Percentiles rank a stretch among this genome's conserved stretches.
Conservation (phyloP, 1,140 invertebrate genomes). For the Mamestra configurata region DNA sequence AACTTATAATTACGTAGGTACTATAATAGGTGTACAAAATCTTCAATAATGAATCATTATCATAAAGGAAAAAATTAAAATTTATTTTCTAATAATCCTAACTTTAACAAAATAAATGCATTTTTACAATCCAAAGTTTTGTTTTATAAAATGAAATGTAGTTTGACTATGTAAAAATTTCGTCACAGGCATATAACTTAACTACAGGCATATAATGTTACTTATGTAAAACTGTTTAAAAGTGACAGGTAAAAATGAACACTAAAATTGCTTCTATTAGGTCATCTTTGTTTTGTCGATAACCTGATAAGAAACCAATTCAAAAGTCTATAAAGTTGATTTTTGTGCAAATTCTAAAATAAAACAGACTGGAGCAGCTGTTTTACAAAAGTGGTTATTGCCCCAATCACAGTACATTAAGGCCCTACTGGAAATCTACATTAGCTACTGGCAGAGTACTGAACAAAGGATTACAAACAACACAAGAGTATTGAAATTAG, state of each 20-base stretch:
- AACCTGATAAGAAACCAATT: too few species aligned
- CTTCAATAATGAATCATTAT: background rate
- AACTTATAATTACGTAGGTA: slow-evolving; percentile 34
- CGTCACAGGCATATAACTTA: background rate
- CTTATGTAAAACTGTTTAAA: background rate
- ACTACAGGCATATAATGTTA: slow-evolving; percentile 11
- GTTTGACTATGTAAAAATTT: slow-evolving; percentile 26
- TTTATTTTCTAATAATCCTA: slow-evolving; percentile 22
- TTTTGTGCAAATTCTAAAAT: background rate
- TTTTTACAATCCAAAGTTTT: slow-evolving; percentile 17
- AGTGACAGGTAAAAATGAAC: background rate
- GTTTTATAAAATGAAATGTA: slow-evolving; percentile 18
- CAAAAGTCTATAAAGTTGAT: too few species aligned
- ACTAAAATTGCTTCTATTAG: background rate
- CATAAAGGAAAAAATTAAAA: background rate
- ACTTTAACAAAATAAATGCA: slow-evolving; percentile 38
- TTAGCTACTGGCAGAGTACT: background rate
- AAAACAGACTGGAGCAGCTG: background rate
- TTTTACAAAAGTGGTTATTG: background rate
- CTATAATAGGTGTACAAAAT: slow-evolving; percentile 42
- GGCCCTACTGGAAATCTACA: background rate
- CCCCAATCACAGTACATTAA: background rate
- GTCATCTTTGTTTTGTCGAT: background rate
- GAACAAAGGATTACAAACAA: too few species aligned
- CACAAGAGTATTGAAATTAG: background rate